A percentile compares a stretch with the other conserved stretches of the same genome.
These are phyloP conservation scores for Epinephelus lanceolatus DNA, from an alignment of 2,113 vertebrate species.

Conservation along the genomic window DNA sequence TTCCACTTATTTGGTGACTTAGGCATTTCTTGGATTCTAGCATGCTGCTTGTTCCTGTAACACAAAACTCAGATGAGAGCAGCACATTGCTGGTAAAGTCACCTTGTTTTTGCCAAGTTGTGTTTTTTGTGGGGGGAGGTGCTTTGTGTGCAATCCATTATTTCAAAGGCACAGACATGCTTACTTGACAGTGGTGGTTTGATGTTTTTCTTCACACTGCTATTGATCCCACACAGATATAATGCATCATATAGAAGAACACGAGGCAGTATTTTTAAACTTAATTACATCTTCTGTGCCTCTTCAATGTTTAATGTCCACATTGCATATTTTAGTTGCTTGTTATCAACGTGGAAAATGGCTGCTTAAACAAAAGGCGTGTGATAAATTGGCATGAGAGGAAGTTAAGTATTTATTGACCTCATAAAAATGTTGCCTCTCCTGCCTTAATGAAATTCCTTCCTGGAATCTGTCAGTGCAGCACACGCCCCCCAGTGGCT, in stretches of 20 bases:
- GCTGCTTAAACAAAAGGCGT: slow-evolving; percentile 75
- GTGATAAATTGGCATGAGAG: slow-evolving; percentile 80
- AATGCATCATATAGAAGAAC: background rate
- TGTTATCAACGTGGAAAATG: slow-evolving; percentile 65
- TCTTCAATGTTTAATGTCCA: slow-evolving; percentile 46
- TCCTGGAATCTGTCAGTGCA: slow-evolving; percentile 61
- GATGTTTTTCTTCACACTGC: slow-evolving; percentile 21
- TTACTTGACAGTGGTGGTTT: slow-evolving; percentile 53
- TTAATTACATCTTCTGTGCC: slow-evolving; percentile 22
- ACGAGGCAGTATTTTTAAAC: background rate
- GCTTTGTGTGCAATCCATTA: slow-evolving; percentile 64
- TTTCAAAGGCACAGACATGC: slow-evolving; percentile 54
- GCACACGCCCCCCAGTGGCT: slow-evolving; percentile 66
- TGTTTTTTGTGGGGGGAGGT: slow-evolving; percentile 38
- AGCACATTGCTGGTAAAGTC: slow-evolving; percentile 79
- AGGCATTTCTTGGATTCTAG: slow-evolving; percentile 78
- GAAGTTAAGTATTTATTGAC: slow-evolving; percentile 84
- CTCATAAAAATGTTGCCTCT: slow-evolving; percentile 81
- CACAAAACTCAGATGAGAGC: slow-evolving; percentile 77
- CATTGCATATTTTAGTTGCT: slow-evolving; percentile 51
- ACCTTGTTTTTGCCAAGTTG: slow-evolving; percentile 81
- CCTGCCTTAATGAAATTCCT: slow-evolving; percentile 71
- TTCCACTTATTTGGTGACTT: slow-evolving; percentile 82
- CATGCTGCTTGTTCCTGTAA: slow-evolving; percentile 74
- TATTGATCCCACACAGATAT: slow-evolving; percentile 19